Evolutionary conservation across 92 coral and sea anemone genomes (phyloP), one percentile per base, ranked within the genome.

Genomic region (Plumapathes pennacea): DNA sequence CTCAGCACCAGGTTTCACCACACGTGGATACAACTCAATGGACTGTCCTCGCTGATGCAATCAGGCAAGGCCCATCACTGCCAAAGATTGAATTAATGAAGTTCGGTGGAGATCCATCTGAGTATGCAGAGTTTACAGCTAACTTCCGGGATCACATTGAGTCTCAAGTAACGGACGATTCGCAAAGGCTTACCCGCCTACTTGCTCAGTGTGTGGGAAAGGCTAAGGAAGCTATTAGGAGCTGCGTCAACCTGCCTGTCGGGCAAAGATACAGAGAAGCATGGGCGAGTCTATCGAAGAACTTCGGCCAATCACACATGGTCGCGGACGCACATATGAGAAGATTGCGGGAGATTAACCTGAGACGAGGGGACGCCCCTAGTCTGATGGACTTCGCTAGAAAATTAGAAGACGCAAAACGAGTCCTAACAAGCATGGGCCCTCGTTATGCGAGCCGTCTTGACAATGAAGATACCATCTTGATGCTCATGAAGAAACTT

Each of bases 21-120:
- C 45, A 27, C 12, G 46, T 25, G 29, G 46, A 69, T 3, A 46
- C 38, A 21, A n/a, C 33, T 2, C 40, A 54, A 3, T 50, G 65
- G 67, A 15, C 20, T 12, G 46, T 37, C 10, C 48, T 53, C 10
- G 79, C 78, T 11, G 58, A 81, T 4, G 57, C 77, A 22, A 51
- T 74, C 0, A 64, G 45, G 38, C 78, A 78, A 30, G 84, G 82
- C 14, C 72, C 74, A 2, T 49, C 88, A 0, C 46, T 67, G 1
- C 92, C 87, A 9, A 74, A 74, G 41, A 44, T 84, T 0, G 80
- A 85, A 49, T 51, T 73, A 3, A 54, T 81, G 39, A 65, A 72
- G 63, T 87, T 82, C 30, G 48, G 61, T 39, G 95, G 95, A 20
- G 89, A 82, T 38, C 86, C 86, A 0, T 53, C 70, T 6, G 85